Conservation (phyloP, 2,797 vertebrate species). For the Tragelaphus eurycerus region DNA sequence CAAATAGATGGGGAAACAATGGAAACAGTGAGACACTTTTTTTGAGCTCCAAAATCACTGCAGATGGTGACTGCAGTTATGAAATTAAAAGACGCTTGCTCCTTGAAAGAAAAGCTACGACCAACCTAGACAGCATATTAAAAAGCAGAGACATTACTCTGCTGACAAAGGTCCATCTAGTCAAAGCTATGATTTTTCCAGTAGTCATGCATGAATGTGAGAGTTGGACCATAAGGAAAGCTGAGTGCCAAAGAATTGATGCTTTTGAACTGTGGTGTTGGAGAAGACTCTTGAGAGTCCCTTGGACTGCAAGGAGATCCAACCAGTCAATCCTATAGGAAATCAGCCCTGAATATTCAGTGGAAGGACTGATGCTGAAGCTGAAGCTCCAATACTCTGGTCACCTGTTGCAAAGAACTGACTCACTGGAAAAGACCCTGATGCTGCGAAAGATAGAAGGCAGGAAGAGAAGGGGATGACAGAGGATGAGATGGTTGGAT, state of each 20-base stretch:
- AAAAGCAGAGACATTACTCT: not conserved
- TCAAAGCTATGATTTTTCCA: not conserved
- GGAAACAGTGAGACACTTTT: not conserved
- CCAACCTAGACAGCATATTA: not conserved
- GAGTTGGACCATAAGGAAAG: not conserved
- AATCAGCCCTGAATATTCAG: not conserved
- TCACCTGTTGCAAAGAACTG: not conserved
- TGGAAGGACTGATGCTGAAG: not conserved
- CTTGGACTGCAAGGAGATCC: too few species aligned
- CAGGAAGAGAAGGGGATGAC: not conserved
- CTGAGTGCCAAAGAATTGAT: not conserved
- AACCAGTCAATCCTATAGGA: not conserved
- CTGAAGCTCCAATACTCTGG: not conserved
- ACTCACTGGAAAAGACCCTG: not conserved
- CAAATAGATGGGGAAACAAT: not conserved
- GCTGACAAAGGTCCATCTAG: accelerated
- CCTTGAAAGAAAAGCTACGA: not conserved
- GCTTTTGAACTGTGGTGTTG: not conserved
- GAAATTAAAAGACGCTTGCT: not conserved
- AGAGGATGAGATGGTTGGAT: not conserved
- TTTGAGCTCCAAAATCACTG: not conserved
- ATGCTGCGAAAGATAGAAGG: not conserved
- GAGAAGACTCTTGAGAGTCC: not conserved
- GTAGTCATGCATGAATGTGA: not conserved
- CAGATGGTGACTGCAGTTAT: not conserved